Percentiles rank a stretch among this genome's conserved stretches.
These are phyloP conservation scores for Rhagonycha fulva DNA, from an alignment of 2,888 invertebrate species.

Conservation along the genomic window DNA sequence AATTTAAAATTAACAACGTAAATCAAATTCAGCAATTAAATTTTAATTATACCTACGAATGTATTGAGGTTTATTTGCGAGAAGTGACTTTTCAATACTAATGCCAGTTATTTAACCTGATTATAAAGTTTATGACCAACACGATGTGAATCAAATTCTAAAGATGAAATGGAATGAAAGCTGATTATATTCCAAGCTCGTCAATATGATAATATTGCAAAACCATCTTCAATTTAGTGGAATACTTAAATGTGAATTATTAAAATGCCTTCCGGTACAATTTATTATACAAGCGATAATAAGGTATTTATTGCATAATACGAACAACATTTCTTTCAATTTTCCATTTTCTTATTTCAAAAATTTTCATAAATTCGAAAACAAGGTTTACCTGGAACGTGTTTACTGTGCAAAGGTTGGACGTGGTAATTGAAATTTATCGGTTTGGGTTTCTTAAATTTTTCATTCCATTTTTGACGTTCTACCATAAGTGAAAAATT, in stretches of 20 bases:
- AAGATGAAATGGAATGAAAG: not conserved
- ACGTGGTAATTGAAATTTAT: not conserved
- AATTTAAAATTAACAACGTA: not conserved
- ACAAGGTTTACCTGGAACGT: not conserved
- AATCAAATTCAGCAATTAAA: not conserved
- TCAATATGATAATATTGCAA: not conserved
- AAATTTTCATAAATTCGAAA: not conserved
- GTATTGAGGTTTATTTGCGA: not conserved
- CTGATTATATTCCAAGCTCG: not conserved
- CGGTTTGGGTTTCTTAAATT: not conserved
- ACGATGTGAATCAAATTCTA: not conserved
- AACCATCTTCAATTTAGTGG: not conserved
- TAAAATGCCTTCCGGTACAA: not conserved
- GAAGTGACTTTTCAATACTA: not conserved
- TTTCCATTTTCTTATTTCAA: not conserved
- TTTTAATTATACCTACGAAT: not conserved
- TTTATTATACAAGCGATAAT: not conserved
- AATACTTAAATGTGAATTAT: too few species aligned
- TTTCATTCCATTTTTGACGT: not conserved
- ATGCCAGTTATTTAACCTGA: not conserved
- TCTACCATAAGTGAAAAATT: not conserved
- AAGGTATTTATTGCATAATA: not conserved
- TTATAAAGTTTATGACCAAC: not conserved
- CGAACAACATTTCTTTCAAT: not conserved
- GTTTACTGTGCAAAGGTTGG: not conserved